Evolutionary conservation across 2,888 invertebrate genomes (phyloP), one percentile per base, ranked within the genome.

Genomic region (Epistrophella euchroma): DNA sequence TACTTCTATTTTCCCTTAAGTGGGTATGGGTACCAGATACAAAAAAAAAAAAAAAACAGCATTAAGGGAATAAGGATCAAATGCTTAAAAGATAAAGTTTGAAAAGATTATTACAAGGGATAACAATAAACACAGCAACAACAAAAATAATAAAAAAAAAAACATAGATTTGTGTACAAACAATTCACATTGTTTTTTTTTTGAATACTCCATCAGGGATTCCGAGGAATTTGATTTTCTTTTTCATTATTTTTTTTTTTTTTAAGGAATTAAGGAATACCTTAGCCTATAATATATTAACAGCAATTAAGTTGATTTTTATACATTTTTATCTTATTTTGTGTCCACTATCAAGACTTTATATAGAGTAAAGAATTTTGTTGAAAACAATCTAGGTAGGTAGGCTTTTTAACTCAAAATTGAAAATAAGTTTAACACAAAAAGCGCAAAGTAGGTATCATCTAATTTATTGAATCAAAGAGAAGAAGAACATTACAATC

Each of bases 1-100:
- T 40, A 13, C 62, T 75, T 58, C 25, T 35, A 22, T 84, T 62
- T 56, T 74, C 55, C 56, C 43, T 72, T 5, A 40, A 43, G 62
- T 25, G 15, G 15, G 35, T 19, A 37, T 19, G 19, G 37, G 35
- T 19, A 58, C 32, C 58, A 52, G 25, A 75, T 58, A 47, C 0
- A 28, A 28, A 32, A 32, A 35, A 35, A 37, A 47, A 64, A 32
- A 76, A 19, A 58, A 22, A 50, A 50, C 37, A 60, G 40, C 25
- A 66, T 45, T 50, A 40, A 80, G 68, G 76, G 72, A 72, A 52
- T 72, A 66, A 37, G 73, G 86, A 86, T 86, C 82, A 86, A 82
- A 74, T 82, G 35, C 86, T 86, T 86, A 86, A 77, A 70, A 72
- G 71, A 77, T 85, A 82, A 77, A 74, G 73, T 73, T 81, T 81